Evolutionary conservation across 2,888 invertebrate genomes (phyloP).

Genomic region (Shargacucullia verbasci): DNA sequence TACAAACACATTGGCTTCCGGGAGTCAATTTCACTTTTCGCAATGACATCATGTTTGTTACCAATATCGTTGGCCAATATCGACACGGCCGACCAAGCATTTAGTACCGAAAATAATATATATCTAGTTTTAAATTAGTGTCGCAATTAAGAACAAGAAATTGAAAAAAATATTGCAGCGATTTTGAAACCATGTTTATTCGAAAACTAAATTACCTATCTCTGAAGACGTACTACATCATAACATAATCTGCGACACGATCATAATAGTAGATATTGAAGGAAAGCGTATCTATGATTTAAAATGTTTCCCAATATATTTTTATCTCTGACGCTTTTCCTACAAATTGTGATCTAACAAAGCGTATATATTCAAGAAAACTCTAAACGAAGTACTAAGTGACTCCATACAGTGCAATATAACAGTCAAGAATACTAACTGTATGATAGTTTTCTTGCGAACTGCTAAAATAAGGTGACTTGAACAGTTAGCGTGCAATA

Average conservation of each 20-base stretch:
- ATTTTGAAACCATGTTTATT: constrained; percentile 3
- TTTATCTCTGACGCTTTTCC: not conserved
- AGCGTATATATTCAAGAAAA: not conserved
- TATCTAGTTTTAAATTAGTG: constrained; percentile 22
- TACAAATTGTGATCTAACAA: not conserved
- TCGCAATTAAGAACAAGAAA: constrained; percentile 24
- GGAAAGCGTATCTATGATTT: too few species aligned
- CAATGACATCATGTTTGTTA: constrained; percentile 55
- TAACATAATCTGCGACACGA: too few species aligned
- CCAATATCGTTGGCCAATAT: constrained; percentile 42
- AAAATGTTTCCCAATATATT: too few species aligned
- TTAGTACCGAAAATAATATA: constrained; percentile 20
- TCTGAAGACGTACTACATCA: too few species aligned
- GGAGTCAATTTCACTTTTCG: constrained; percentile 70
- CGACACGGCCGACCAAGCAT: constrained; percentile 38
- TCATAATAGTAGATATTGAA: too few species aligned
- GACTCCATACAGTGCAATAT: not conserved
- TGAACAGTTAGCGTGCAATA: constrained; percentile 21
- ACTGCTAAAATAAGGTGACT: constrained; percentile 9
- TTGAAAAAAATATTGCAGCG: constrained; percentile 10
- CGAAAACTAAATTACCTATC: too few species aligned
- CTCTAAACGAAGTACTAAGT: not conserved
- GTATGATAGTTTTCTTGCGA: constrained; percentile 1
- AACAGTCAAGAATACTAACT: constrained; percentile 12
- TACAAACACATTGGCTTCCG: constrained; percentile 53